phyloP scores from a whole-genome alignment of 2,797 vertebrate species.

The Pangasius krempfi region DNA sequence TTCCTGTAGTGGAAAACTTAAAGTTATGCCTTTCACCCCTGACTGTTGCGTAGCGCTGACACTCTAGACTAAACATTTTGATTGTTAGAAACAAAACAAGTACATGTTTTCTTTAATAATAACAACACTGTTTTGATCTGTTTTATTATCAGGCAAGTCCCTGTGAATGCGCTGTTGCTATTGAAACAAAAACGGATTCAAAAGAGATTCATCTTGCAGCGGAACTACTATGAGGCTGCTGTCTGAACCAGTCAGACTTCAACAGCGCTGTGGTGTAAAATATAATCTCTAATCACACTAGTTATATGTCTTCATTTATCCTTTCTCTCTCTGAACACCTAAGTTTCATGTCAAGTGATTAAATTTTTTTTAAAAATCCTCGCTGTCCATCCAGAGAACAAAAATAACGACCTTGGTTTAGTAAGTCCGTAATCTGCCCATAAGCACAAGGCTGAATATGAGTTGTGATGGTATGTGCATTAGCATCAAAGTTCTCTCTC shows the following conservation, averaged over 20 bases:
- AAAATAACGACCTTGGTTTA: constrained; percentile 37
- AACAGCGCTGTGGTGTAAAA: not conserved
- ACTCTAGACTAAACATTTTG: not conserved
- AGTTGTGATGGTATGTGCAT: constrained; percentile 51
- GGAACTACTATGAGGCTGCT: not conserved
- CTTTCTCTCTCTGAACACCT: not conserved
- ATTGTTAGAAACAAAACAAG: not conserved
- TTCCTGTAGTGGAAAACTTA: not conserved
- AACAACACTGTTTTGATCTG: not conserved
- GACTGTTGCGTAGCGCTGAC: not conserved
- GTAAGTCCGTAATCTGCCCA: constrained; percentile 45
- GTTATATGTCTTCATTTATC: not conserved
- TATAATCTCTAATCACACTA: not conserved
- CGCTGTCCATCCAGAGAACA: constrained; percentile 4
- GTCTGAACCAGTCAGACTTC: not conserved
- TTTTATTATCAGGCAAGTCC: not conserved
- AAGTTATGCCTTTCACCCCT: not conserved
- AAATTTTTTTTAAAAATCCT: too few relatives aligned
- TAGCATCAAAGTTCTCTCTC: constrained; percentile 54
- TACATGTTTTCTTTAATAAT: not conserved
- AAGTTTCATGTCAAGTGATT: not conserved
- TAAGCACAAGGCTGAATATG: constrained; percentile 29
- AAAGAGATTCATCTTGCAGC: not conserved
- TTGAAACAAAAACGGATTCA: not conserved
- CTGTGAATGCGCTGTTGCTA: not conserved